Conservation (phyloP, 2,888 invertebrate genomes). For the Arctia plantaginis region DNA sequence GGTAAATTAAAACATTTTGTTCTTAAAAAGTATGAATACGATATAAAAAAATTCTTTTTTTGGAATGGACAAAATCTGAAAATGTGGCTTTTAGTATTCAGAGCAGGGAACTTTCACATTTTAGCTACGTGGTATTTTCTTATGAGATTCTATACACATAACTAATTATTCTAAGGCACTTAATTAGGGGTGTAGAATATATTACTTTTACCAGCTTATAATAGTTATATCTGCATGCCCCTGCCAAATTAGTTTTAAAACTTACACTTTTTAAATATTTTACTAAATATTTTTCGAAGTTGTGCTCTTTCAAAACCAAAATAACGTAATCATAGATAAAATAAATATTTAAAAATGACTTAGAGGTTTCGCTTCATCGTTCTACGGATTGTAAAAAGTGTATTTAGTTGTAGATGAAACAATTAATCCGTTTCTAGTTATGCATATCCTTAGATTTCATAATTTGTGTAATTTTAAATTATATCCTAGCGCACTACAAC, state of each 20-base stretch:
- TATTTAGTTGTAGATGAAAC: conserved; percentile 84
- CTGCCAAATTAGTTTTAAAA: not conserved
- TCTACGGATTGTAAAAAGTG: conserved; percentile 84
- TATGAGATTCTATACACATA: not conserved
- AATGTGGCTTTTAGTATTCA: not conserved
- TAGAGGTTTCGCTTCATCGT: conserved; percentile 81
- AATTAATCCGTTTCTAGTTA: conserved; percentile 84
- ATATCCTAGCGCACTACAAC: conserved; percentile 51
- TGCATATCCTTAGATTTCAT: conserved; percentile 85
- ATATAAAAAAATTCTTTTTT: not conserved
- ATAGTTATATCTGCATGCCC: too few species aligned
- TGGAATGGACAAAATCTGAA: not conserved
- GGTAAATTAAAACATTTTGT: not conserved
- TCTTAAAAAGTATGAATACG: not conserved
- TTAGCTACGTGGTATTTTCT: not conserved
- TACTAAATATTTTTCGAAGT: not conserved
- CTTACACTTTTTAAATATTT: not conserved
- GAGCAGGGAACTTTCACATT: not conserved
- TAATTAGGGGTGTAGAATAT: too few species aligned
- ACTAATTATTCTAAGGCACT: too few species aligned
- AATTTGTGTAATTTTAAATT: conserved; percentile 61
- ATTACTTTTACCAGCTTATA: too few species aligned
- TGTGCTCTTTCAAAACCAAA: conserved; percentile 63
- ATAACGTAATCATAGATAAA: conserved; percentile 67
- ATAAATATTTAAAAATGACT: conserved; percentile 75